phyloP scores from a whole-genome alignment of 1,140 invertebrate genomes.

The Melanaphis sacchari region DNA sequence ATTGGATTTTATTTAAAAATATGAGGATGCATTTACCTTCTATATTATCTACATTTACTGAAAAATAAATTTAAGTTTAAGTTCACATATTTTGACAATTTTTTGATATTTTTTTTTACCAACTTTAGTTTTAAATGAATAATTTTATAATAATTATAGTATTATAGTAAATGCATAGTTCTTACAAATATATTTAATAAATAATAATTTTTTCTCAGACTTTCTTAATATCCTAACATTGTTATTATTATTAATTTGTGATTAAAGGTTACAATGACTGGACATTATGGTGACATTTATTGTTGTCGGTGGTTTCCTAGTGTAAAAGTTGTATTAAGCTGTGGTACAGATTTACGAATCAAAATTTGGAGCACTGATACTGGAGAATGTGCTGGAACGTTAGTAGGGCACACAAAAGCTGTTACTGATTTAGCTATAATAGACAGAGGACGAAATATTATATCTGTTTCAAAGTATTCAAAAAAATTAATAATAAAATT shows the following conservation, averaged over 20 bases:
- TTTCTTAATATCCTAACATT: background rate
- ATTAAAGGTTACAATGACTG: conserved; percentile 69
- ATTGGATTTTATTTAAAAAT: too few relatives aligned
- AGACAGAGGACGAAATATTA: conserved; percentile 75
- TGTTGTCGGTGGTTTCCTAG: conserved; percentile 77
- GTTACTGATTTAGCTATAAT: conserved; percentile 73
- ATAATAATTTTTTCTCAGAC: too few relatives aligned
- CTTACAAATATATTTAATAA: too few relatives aligned
- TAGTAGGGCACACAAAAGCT: conserved; percentile 73
- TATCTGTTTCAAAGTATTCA: conserved; percentile 72
- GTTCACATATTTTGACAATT: too few relatives aligned
- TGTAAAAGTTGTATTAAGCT: conserved; percentile 73
- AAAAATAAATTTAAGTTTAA: too few relatives aligned
- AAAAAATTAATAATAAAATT: background rate
- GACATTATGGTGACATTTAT: conserved; percentile 76
- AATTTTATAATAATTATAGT: too few relatives aligned
- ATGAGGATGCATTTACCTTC: too few relatives aligned
- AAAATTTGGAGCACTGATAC: conserved; percentile 76
- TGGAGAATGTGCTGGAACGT: conserved; percentile 72
- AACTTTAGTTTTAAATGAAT: too few relatives aligned
- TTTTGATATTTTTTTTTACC: too few relatives aligned
- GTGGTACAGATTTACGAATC: conserved; percentile 74
- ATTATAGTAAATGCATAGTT: too few relatives aligned
- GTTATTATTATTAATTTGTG: conserved; percentile 52
- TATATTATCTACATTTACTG: too few relatives aligned